Base-by-base conservation (phyloP, 2,113 vertebrate species). In the Sinocyclocheilus grahami region DNA sequence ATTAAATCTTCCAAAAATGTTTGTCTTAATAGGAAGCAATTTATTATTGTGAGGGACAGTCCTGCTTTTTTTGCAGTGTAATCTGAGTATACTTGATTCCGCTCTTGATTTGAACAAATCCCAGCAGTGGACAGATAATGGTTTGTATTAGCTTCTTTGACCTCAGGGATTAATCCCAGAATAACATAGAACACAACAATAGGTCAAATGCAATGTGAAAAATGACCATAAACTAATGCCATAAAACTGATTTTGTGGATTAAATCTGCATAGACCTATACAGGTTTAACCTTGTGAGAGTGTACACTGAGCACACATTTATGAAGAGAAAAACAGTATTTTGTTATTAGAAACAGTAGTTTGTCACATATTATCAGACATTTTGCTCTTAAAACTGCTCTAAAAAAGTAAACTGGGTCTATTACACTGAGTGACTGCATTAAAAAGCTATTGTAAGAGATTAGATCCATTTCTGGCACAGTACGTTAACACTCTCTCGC, bases 131-230 rank as follows among this genome's bases (percentile, higher is more conserved):
- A n/a, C 55, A 87, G 86, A 90, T 90, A 78, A 82, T 75, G 53
- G 63, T 71, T 39, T 76, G 37, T 89, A 90, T 89, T 89, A 90
- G 85, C 78, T 46, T 78, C 81, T 78, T 55, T 82, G 77, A 72
- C 53, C 67, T 11, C 42, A 27, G 78, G 78, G 82, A 89, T 90
- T 85, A 86, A 60, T 80, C 24, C 75, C 75, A n/a, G 14, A 80
- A 62, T 33, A 78, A 55, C 30, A 87, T 75, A 80, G 80, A 74
- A 85, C 75, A 78, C 27, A 75, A 75, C 78, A 69, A 67, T 71
- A 48, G 46, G 14, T 16, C 39, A 42, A 58, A 72, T 72, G 58
- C 9, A 42, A 33, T 63, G 48, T 69, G 46, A 42, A 75, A 75
- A 82, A 42, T 7, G 2, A 69, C 14, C 16, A 79, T n/a, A 46